A percentile compares a stretch with the other conserved stretches of the same genome.
Conservation (phyloP, 2,888 invertebrate genomes). For the Dicranocentrus wangi region DNA sequence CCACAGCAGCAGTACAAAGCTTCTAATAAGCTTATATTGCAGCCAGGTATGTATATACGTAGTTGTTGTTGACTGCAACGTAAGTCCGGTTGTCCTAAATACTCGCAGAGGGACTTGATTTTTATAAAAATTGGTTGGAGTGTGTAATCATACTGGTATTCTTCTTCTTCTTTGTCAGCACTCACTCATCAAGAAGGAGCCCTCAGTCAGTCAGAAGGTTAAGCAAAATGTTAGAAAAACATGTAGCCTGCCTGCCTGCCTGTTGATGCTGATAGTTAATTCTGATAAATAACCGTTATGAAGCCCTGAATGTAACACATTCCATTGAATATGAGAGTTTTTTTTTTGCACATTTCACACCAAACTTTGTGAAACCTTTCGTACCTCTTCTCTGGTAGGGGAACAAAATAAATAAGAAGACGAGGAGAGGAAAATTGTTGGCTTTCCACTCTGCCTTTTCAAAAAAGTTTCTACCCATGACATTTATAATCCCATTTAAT, state of each 20-base stretch:
- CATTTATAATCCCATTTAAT: conserved; percentile 23
- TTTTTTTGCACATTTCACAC: neutral
- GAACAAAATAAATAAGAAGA: conserved; percentile 5
- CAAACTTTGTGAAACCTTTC: too few relatives aligned
- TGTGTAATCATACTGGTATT: neutral
- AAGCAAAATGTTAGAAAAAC: conserved; percentile 4
- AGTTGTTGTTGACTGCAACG: neutral
- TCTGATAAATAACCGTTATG: conserved; percentile 19
- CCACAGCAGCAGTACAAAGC: neutral
- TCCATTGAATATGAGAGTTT: conserved; percentile 12
- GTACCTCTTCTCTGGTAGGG: too few relatives aligned
- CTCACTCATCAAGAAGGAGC: too few relatives aligned
- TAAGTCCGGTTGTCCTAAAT: conserved; percentile 63
- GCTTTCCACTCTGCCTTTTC: neutral
- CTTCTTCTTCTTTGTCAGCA: neutral
- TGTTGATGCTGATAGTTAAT: neutral
- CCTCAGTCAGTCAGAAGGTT: neutral
- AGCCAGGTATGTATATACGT: neutral
- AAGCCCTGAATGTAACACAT: conserved; percentile 15
- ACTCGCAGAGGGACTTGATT: conserved; percentile 30
- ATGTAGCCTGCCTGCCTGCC: too few relatives aligned
- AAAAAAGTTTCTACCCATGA: conserved; percentile 9
- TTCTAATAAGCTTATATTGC: too few relatives aligned
- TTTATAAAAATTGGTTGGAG: conserved; percentile 18
- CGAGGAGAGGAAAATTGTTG: neutral